Evolutionary conservation across 2,888 invertebrate genomes (phyloP), one percentile per base, ranked within the genome.

Genomic region (Prenolepis imparis): DNA sequence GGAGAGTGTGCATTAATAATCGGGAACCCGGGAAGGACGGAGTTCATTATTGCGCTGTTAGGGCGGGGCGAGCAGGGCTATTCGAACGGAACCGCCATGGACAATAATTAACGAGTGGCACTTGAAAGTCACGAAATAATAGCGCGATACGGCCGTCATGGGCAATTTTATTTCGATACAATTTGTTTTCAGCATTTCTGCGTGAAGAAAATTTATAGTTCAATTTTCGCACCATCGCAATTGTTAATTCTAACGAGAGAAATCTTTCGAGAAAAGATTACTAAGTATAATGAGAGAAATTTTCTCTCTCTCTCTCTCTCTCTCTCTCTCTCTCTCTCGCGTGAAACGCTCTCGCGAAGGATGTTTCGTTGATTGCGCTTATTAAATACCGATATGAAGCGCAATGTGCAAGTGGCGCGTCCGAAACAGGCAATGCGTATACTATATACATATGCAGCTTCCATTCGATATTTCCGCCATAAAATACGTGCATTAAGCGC

Each of bases 11-110:
- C 81, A 83, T 81, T 83, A 83, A 83, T 83, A 83, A 83, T 83
- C 81, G 81, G 48, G 41, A 81, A 66, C 64, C n/a, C 61, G 66
- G 81, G 81, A 81, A 68, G 52, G 83, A 83, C 64, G 80, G 70
- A 57, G 83, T 81, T 83, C 83, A 83, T 83, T 83, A 83, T 83
- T 68, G 70, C 80, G 68, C 70, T 81, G 83, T 83, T 83, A 80
- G 61, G 82, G 64, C 55, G 64, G 82, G 11, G 18, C 24, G 66
- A 44, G 52, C 64, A 57, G 24, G 52, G 28, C 52, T 55, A 44
- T 61, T 55, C 28, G 81, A 66, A 81, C 41, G 68, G 48, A 28
- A 48, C 36, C 24, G 24, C 24, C 66, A 18, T 75, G 61, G 68
- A 41, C 55, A 57, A 77, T 72, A 83, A 77, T 84, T 83, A 73